Base-by-base conservation (phyloP, 2,888 invertebrate genomes). In the Zygogramma bicolorata region DNA sequence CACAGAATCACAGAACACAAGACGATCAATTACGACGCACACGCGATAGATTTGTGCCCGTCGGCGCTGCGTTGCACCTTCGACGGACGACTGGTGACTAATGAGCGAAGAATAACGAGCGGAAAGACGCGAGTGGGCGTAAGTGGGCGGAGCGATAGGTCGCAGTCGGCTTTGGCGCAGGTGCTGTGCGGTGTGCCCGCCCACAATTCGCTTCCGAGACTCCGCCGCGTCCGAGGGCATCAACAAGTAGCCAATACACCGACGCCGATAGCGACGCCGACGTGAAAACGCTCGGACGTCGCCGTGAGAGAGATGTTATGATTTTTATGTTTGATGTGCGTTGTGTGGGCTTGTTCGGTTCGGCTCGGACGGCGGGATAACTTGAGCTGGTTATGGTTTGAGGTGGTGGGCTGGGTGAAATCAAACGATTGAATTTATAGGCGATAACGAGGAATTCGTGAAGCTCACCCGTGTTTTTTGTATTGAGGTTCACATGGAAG, bases 241-340 rank as follows among this genome's bases (percentile, higher is more conserved):
- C 87, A 87, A 87, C 87, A 87, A 87, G 87, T 87, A 86, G 87
- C 86, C 86, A 86, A 87, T 87, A 87, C 85, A 85, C 84, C 66
- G 70, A 65, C 60, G 46, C 13, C 65, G 49, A 60, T 22, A 66
- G 46, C 38, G 63, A 69, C 63, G 34, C 57, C 38, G 38, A 46
- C 46, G 61, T 61, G 5, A 10, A 1, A n/a, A 71, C 66, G 61
- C 6, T 42, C 31, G 29, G 40, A 27, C 49, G 70, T 62, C 34
- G 68, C 60, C 65, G 49, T 53, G 34, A 15, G 65, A 40, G 31
- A 72, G 65, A n/a, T n/a, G n/a, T 68, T 72, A 72, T 61, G 68
- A 61, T 68, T 63, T 72, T 40, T 62, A 40, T 40, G 42, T 42
- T 42, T 62, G 22, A 22, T 61, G 22, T 61, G 38, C 13, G 13